Evolutionary conservation across 2,113 vertebrate genomes (phyloP).

Genomic region (Gorilla gorilla): DNA sequence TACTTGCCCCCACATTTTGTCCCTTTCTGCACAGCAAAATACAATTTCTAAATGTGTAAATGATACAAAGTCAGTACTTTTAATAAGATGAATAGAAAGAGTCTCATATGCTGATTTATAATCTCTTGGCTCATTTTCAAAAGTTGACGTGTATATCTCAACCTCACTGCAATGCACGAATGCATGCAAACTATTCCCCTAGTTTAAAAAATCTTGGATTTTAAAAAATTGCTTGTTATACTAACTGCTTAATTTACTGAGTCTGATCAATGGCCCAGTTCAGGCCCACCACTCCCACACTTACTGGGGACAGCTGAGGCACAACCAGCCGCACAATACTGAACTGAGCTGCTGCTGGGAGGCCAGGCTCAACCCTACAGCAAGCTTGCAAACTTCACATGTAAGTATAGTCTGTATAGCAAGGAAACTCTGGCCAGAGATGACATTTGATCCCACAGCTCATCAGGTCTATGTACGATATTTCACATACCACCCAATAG

Average conservation of each 20-base stretch:
- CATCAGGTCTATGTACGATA: slow-evolving; percentile 51
- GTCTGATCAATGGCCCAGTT: slow-evolving; percentile 10
- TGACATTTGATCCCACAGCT: slow-evolving; percentile 62
- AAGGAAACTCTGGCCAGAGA: slow-evolving; percentile 6
- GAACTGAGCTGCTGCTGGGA: neutral
- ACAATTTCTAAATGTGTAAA: slow-evolving; percentile 45
- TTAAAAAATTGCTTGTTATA: neutral
- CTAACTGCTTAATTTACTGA: slow-evolving; percentile 74
- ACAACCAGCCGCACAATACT: neutral
- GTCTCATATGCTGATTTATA: neutral
- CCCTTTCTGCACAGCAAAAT: neutral
- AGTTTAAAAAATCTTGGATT: neutral
- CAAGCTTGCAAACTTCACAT: slow-evolving; percentile 13
- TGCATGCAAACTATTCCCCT: neutral
- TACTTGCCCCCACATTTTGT: neutral
- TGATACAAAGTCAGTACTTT: neutral
- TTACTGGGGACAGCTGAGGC: neutral
- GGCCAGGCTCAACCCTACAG: neutral
- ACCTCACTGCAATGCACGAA: neutral
- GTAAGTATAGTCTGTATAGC: neutral
- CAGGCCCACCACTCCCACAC: slow-evolving; percentile 15
- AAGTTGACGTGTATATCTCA: neutral
- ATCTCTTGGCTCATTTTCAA: slow-evolving; percentile 28
- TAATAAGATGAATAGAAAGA: slow-evolving; percentile 13
- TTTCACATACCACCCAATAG: slow-evolving; percentile 62